Percentiles rank a stretch among this genome's conserved stretches.
Conservation (phyloP, 2,888 invertebrate species). For the Spilarctia lutea region DNA sequence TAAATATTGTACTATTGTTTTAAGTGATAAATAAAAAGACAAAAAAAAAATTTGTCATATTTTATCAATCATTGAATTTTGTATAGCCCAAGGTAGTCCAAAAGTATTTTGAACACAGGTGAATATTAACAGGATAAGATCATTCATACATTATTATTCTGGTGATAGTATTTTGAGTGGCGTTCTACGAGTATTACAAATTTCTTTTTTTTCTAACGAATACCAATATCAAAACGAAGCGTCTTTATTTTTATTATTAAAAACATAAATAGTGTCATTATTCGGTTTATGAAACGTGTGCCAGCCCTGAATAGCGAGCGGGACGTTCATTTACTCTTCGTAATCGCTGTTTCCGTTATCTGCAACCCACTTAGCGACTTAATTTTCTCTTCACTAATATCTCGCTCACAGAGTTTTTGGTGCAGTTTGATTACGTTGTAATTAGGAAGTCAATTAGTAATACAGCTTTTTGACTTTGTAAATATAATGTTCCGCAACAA, state of each 20-base stretch:
- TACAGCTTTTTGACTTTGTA: neutral
- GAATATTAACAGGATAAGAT: too few species aligned
- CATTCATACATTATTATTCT: too few species aligned
- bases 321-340: constrained; percentile 72
- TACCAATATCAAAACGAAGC: too few species aligned
- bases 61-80: too few species aligned
- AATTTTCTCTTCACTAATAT: constrained; percentile 52
- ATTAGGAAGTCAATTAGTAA: constrained; percentile 8
- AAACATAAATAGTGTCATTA: neutral
- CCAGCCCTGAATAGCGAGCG: constrained; percentile 58
- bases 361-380: constrained; percentile 74
- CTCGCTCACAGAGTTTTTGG: constrained; percentile 26
- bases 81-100: too few species aligned
- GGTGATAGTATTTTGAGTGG: too few species aligned
- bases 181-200: too few species aligned
- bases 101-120: too few species aligned
- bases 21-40: too few species aligned
- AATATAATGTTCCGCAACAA: neutral
- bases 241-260: too few species aligned
- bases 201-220: too few species aligned
- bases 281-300: constrained; percentile 1
- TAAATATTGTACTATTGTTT: neutral
- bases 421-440: constrained; percentile 13
- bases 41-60: too few species aligned
- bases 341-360: constrained; percentile 74